Percentiles rank a stretch among this genome's conserved stretches.
These are phyloP conservation scores for Chrysolina oricalcia DNA, from an alignment of 2,888 invertebrate genomes.

Conservation along the genomic window DNA sequence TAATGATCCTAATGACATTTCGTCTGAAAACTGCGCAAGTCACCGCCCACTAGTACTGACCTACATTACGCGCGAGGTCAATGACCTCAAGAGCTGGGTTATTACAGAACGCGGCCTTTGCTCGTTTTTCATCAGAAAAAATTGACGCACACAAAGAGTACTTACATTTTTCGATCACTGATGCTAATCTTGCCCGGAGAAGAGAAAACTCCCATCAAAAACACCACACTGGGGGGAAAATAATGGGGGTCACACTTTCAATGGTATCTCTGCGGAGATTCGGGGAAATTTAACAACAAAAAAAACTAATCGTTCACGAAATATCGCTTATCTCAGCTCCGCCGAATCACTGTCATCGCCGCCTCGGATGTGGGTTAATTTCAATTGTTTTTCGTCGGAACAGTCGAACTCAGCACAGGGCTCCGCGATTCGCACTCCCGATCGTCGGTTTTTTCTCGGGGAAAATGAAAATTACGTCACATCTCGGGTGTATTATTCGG, in stretches of 20 bases:
- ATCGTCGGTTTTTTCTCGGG: background rate
- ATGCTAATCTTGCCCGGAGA: constrained; percentile 26
- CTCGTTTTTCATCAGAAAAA: constrained; percentile 29
- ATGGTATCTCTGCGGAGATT: background rate
- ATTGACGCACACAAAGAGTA: constrained; percentile 34
- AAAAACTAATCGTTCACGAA: background rate
- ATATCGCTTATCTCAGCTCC: constrained; percentile 7
- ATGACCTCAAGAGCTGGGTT: constrained; percentile 65
- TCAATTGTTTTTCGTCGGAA: constrained; percentile 36
- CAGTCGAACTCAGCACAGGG: constrained; percentile 35
- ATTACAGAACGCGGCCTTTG: constrained; percentile 61
- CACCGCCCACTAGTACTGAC: constrained; percentile 70
- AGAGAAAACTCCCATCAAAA: constrained; percentile 44
- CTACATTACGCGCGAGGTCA: constrained; percentile 69
- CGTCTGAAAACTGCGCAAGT: constrained; percentile 63
- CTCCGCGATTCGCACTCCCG: constrained; percentile 19
- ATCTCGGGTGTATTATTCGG: constrained; percentile 23
- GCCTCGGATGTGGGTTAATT: constrained; percentile 49
- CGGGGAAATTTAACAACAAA: constrained; percentile 14
- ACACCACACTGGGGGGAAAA: constrained; percentile 24
- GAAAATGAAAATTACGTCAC: constrained; percentile 38
- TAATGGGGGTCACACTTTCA: background rate
- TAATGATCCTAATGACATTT: constrained; percentile 60
- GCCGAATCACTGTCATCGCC: constrained; percentile 19
- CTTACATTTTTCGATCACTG: constrained; percentile 61